Percentiles rank a stretch among this genome's conserved stretches.
Evolutionary conservation across 1,140 invertebrate genomes (phyloP).

Genomic region (Grapholita molesta): DNA sequence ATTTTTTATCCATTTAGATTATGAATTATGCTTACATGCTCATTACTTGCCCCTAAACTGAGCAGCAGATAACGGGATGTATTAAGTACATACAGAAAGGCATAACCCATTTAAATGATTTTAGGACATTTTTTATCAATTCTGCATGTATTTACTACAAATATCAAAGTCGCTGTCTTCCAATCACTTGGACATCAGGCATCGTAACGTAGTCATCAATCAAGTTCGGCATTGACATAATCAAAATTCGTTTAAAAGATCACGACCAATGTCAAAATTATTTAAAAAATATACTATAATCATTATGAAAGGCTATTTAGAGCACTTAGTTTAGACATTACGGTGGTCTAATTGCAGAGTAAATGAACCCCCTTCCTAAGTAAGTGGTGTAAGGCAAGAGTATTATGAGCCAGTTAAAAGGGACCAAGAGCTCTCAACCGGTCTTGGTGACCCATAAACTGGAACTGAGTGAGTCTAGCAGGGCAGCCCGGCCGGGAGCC

Average conservation of each 20-base stretch:
- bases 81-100: no score
- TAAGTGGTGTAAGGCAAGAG: not conserved
- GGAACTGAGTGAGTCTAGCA: not conserved
- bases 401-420: constrained; percentile 16
- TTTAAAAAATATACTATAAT: not conserved
- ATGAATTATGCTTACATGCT: no score
- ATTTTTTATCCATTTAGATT: no score
- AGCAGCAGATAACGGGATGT: no score
- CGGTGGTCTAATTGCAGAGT: not conserved
- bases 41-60: no score
- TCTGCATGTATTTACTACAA: no score
- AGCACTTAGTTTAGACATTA: not conserved
- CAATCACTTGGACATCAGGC: not conserved
- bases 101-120: no score
- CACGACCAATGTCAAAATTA: constrained; percentile 3
- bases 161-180: not conserved
- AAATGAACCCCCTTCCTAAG: not conserved
- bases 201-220: constrained; percentile 29
- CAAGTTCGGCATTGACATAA: constrained; percentile 35
- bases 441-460: constrained; percentile 14
- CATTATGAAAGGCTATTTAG: not conserved
- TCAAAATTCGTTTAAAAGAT: constrained; percentile 27
- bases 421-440: constrained; percentile 14
- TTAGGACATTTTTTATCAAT: no score
- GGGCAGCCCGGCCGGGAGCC: not conserved